phyloP scores from a whole-genome alignment of 2,113 vertebrate genomes.

The Lontra canadensis region DNA sequence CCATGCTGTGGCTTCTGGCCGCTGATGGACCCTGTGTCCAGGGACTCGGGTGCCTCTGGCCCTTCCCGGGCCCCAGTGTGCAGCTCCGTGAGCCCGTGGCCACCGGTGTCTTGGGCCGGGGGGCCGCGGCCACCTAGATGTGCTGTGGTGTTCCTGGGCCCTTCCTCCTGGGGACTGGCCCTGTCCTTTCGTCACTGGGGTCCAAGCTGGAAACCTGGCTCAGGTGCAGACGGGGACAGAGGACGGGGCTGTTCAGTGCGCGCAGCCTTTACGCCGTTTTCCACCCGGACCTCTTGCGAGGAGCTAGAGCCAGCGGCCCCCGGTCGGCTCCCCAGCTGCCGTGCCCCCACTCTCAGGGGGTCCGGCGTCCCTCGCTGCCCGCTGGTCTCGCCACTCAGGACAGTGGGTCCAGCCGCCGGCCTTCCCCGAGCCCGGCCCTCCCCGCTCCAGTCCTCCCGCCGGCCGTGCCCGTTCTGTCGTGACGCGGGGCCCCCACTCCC shows the following conservation, averaged over 20 bases:
- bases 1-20: neutral
- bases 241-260: neutral
- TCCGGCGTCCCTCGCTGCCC: too few species aligned
- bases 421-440: too few species aligned
- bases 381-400: too few species aligned
- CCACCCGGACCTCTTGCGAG: neutral
- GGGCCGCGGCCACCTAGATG: neutral
- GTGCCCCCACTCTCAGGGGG: too few species aligned
- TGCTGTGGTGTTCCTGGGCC: neutral
- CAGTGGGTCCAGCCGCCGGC: too few species aligned
- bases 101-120: neutral
- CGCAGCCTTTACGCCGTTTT: neutral
- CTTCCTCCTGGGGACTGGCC: neutral
- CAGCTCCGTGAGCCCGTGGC: neutral
- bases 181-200: neutral
- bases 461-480: too few species aligned
- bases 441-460: too few species aligned
- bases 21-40: neutral
- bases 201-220: neutral
- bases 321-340: neutral
- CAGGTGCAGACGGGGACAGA: neutral
- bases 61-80: neutral
- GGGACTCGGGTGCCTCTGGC: neutral
- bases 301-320: too few species aligned
- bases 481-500: too few species aligned